Evolutionary conservation across 2,888 invertebrate genomes (phyloP).

Genomic region (Polymixis flavicincta): DNA sequence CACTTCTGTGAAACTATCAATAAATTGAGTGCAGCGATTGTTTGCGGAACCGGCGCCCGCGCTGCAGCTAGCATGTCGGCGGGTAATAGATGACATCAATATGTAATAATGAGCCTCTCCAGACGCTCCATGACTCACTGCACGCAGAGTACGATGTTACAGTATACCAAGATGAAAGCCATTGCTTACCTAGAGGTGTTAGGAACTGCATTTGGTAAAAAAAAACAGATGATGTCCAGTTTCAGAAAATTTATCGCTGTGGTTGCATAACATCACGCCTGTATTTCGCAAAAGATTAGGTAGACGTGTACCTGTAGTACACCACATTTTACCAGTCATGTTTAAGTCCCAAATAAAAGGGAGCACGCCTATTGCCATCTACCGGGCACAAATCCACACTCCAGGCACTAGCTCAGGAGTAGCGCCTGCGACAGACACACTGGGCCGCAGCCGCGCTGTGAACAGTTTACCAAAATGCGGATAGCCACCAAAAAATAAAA

Average conservation of each 20-base stretch:
- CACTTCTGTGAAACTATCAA: conserved; percentile 30
- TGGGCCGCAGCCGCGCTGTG: neutral
- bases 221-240: neutral
- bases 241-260: neutral
- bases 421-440: neutral
- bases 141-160: neutral
- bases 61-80: neutral
- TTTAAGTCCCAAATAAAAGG: neutral
- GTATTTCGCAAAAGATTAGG: neutral
- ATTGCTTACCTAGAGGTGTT: neutral
- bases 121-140: conserved; percentile 47
- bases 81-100: conserved; percentile 12
- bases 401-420: no score
- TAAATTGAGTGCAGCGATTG: conserved; percentile 38
- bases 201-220: neutral
- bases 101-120: conserved; percentile 34
- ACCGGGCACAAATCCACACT: neutral
- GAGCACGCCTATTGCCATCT: neutral
- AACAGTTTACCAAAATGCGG: neutral
- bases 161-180: neutral
- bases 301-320: no score
- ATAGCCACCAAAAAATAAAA: neutral
- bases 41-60: conserved; percentile 49
- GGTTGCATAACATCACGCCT: neutral
- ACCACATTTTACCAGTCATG: no score